Evolutionary conservation across 1,140 invertebrate genomes (phyloP).

Genomic region (Magallana gigas): DNA sequence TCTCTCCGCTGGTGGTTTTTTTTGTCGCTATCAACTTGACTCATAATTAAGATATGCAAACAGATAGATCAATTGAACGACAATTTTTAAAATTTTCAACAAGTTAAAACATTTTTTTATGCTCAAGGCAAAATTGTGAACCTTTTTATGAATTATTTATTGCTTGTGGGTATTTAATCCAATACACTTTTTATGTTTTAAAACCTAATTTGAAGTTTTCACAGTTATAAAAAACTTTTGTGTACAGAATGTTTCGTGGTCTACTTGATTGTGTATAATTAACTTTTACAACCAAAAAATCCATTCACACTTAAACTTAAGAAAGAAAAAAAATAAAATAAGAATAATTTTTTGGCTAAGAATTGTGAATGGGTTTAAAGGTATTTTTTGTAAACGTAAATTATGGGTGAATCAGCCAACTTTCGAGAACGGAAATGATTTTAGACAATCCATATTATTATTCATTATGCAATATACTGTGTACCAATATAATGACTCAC

Average conservation of each 20-base stretch:
- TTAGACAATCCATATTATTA: slow-evolving; percentile 31
- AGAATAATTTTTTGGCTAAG: too few relatives aligned
- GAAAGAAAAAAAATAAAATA: too few relatives aligned
- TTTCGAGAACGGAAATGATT: slow-evolving; percentile 16
- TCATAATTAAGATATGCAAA: slow-evolving; percentile 22
- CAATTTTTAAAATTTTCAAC: not conserved
- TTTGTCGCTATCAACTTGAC: slow-evolving; percentile 5
- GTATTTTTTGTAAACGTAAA: not conserved
- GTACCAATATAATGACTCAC: slow-evolving; percentile 7
- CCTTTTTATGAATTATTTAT: not conserved
- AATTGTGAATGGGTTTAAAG: not conserved
- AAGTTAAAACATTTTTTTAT: slow-evolving; percentile 7
- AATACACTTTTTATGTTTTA: not conserved
- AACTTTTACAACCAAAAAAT: too few relatives aligned
- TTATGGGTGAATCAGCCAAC: slow-evolving; percentile 8
- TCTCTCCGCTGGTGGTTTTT: not conserved
- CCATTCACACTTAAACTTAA: too few relatives aligned
- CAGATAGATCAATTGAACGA: slow-evolving; percentile 2
- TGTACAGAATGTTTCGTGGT: too few relatives aligned
- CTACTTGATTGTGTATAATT: too few relatives aligned
- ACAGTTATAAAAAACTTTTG: too few relatives aligned
- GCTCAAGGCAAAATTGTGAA: not conserved
- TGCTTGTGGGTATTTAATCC: not conserved
- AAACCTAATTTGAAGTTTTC: too few relatives aligned
- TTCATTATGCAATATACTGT: slow-evolving; percentile 29